Evolutionary conservation across 1,140 invertebrate species (phyloP), one percentile per base, ranked within the genome.

Genomic region (Gryllus bimaculatus): DNA sequence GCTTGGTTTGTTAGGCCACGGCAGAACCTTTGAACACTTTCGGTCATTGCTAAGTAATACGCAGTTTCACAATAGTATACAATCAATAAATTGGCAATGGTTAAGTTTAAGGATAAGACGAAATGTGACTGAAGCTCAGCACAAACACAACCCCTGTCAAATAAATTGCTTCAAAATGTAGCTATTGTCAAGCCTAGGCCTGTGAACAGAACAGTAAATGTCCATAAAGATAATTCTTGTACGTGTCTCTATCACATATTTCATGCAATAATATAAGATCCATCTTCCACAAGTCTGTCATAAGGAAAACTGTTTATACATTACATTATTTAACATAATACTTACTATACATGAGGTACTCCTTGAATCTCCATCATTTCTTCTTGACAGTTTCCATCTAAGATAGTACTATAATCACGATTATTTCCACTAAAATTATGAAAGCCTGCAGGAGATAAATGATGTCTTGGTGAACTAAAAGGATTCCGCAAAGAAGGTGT

Each of bases 341-440:
- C 81, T 81, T 26, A 81, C 81, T 81, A 81, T 81, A 81, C 81
- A 76, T 80, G 79, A 73, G 81, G 79, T 73, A 81, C 8, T 76
- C 80, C 78, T 47, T 80, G 80, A 75, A 81, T 66, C n/a, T 81
- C 81, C 81, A 81, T 81, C 81, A 81, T 80, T 73, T 81, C 81
- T 49, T 81, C 81, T 54, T 80, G 79, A 73, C 75, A 78, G 73
- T 47, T 74, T 48, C 75, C 26, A 73, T 78, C 79, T 12, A 74
- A 20, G 18, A 49, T n/a, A 5, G 79, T 73, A 48, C 74, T 39
- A 47, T 48, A 79, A 75, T 39, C 74, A 21, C 73, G 18, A 13
- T 66, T 66, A 66, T 66, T 66, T 66, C 54, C 54, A 15, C 75
- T 73, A 21, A 78, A 80, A 48, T 73, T 80, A 66, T 73, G 66